phyloP scores from a whole-genome alignment of 1,140 invertebrate genomes.

The Drosophila cardini region DNA sequence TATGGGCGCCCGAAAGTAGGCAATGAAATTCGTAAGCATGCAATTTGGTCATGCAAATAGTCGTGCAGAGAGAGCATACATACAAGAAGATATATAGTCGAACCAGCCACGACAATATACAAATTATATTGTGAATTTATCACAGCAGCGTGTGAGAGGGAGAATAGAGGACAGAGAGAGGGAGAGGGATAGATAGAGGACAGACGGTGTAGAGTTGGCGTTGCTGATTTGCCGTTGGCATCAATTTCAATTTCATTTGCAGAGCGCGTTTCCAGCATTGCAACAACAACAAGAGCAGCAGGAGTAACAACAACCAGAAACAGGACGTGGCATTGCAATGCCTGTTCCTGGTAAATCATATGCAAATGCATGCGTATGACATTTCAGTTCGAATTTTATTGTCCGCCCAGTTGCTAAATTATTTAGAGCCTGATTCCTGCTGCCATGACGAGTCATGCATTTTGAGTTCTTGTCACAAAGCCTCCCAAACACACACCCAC shows the following conservation, averaged over 20 bases:
- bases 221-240: conserved; percentile 41
- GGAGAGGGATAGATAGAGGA: background rate
- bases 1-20: conserved; percentile 48
- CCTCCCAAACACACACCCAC: conserved; percentile 39
- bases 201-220: conserved; percentile 5
- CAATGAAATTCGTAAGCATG: conserved; percentile 51
- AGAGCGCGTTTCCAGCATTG: conserved; percentile 35
- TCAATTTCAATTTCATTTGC: conserved; percentile 42
- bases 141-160: background rate
- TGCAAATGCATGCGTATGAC: conserved; percentile 82
- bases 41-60: conserved; percentile 45
- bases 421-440: conserved; percentile 81
- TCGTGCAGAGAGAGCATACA: conserved; percentile 4
- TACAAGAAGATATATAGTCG: conserved; percentile 28
- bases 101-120: conserved; percentile 30
- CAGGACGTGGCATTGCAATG: conserved; percentile 26
- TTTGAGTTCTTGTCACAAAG: conserved; percentile 60
- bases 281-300: conserved; percentile 19
- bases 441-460: conserved; percentile 72
- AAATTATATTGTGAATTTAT: conserved; percentile 41
- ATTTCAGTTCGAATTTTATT: conserved; percentile 82
- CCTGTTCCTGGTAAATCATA: conserved; percentile 64
- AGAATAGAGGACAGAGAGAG: background rate
- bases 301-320: conserved; percentile 11
- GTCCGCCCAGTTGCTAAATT: conserved; percentile 79